These are phyloP conservation scores for Picathartes gymnocephalus DNA, from an alignment of 2,113 vertebrate genomes.

Conservation along the genomic window DNA sequence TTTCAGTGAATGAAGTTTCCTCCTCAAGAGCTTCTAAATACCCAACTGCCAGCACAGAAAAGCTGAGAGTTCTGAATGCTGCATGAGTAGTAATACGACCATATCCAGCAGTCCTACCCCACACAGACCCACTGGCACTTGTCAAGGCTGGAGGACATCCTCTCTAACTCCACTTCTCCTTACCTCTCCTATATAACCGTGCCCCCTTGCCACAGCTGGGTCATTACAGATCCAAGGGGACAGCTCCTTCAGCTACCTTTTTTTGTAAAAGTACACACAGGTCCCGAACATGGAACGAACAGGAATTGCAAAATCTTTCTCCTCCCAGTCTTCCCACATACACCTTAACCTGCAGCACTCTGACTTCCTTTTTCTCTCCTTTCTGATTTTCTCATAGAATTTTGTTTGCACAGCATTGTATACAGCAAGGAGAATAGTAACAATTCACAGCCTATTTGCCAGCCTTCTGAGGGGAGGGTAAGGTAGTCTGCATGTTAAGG, in stretches of 20 bases:
- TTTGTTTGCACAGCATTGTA: background rate
- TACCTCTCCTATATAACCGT: accelerated
- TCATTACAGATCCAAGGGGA: background rate
- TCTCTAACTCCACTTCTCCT: background rate
- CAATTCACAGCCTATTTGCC: background rate
- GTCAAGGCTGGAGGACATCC: background rate
- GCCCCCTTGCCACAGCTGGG: background rate
- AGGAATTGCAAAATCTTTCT: background rate
- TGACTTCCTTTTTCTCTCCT: background rate
- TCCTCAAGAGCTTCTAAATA: background rate
- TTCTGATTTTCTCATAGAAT: background rate
- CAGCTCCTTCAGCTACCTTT: background rate
- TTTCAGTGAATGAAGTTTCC: conserved; percentile 7
- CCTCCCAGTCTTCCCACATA: background rate
- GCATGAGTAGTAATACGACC: accelerated
- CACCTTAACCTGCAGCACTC: background rate
- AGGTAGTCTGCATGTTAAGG: background rate
- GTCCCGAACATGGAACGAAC: background rate
- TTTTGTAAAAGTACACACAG: background rate
- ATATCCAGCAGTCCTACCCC: background rate
- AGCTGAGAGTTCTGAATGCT: background rate
- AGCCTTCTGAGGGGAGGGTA: background rate
- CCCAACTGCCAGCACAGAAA: background rate
- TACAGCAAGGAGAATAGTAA: background rate
- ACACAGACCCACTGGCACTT: background rate